A percentile compares a stretch with the other conserved stretches of the same genome.
These are phyloP conservation scores for Cettia cetti DNA, from an alignment of 2,113 vertebrate species.

Conservation along the genomic window DNA sequence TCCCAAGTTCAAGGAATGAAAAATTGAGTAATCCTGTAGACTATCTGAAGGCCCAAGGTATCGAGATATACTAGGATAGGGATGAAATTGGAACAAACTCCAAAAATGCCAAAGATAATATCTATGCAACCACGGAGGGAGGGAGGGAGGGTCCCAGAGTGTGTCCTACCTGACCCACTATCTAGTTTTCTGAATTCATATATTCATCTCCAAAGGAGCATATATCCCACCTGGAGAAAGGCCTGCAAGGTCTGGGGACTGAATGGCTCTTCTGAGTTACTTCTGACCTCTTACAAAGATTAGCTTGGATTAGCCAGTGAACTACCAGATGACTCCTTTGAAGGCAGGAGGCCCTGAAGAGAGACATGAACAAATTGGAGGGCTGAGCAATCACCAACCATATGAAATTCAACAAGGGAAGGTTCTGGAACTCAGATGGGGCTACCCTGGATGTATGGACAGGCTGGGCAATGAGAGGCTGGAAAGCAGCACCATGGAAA, in stretches of 20 bases:
- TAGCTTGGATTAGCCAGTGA: background rate
- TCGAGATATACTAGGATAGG: background rate
- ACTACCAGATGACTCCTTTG: background rate
- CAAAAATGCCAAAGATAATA: background rate
- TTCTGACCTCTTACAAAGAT: background rate
- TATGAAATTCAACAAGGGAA: background rate
- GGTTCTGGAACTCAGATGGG: fast-evolving
- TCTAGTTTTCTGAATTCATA: background rate
- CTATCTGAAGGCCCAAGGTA: background rate
- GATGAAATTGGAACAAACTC: fast-evolving
- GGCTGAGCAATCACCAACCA: too few species aligned
- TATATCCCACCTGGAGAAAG: background rate
- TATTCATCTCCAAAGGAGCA: background rate
- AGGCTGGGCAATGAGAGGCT: background rate
- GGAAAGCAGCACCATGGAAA: background rate
- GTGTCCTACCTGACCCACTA: too few species aligned
- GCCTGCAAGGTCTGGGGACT: background rate
- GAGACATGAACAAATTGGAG: background rate
- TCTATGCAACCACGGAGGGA: background rate
- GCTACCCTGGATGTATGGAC: fast-evolving
- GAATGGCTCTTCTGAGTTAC: background rate
- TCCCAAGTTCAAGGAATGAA: background rate
- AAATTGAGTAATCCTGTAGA: background rate
- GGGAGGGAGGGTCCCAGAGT: too few species aligned
- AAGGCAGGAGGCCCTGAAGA: too few species aligned